phyloP scores from a whole-genome alignment of 2,113 vertebrate species.

The Suncus etruscus region DNA sequence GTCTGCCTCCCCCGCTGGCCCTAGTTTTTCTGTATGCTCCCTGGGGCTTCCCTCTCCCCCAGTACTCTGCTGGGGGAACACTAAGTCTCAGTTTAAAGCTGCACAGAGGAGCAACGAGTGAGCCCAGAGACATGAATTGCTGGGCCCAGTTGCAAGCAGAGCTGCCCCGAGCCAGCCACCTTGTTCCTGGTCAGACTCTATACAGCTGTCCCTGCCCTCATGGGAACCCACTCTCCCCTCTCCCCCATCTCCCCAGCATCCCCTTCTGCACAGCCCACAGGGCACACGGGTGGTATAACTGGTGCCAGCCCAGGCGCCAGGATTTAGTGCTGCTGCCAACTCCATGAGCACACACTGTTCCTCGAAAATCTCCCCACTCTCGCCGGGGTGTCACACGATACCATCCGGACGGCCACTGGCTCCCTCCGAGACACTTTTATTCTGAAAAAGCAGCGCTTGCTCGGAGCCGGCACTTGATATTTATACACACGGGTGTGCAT shows the following conservation, averaged over 20 bases:
- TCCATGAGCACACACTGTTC: conserved; percentile 10
- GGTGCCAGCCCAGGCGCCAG: neutral
- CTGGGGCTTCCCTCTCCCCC: too few species aligned
- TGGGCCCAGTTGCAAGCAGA: too few species aligned
- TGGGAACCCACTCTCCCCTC: neutral
- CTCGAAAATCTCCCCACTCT: conserved; percentile 58
- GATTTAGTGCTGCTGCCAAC: neutral
- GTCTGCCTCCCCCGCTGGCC: neutral
- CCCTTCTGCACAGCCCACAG: too few species aligned
- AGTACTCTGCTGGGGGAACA: too few species aligned
- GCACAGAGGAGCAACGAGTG: too few species aligned
- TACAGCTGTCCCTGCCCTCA: too few species aligned
- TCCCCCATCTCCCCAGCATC: too few species aligned
- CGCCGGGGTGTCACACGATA: conserved; percentile 35
- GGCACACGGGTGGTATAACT: neutral
- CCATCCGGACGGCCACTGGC: conserved; percentile 20
- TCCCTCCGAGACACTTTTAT: conserved; percentile 70
- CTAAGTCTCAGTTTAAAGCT: too few species aligned
- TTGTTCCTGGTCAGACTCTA: neutral
- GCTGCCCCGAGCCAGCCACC: neutral
- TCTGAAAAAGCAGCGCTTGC: conserved; percentile 69
- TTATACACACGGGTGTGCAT: conserved; percentile 62
- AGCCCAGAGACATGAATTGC: too few species aligned
- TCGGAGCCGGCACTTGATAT: conserved; percentile 50
- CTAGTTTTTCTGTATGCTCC: neutral